Conservation (phyloP, 2,797 vertebrate species). For the Cryptoprocta ferox region DNA sequence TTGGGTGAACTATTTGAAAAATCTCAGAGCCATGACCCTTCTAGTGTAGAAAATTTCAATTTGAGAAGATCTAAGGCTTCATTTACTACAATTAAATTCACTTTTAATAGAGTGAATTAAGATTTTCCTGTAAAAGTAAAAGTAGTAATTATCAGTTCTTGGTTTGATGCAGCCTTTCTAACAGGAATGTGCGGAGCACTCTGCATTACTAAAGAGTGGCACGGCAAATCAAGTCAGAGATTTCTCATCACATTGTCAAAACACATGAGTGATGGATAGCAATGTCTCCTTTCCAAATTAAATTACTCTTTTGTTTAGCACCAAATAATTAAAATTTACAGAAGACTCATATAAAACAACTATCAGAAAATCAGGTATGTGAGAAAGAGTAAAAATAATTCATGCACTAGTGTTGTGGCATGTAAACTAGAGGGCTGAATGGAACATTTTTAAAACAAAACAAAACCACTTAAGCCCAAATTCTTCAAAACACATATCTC, state of each 20-base stretch:
- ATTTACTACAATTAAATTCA: neutral
- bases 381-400: constrained; percentile 27
- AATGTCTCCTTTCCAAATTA: constrained; percentile 63
- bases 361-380: constrained; percentile 34
- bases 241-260: constrained; percentile 60
- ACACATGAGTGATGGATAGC: constrained; percentile 13
- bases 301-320: constrained; percentile 58
- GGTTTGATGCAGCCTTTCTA: neutral
- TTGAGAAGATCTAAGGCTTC: neutral
- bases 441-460: neutral
- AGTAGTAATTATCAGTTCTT: neutral
- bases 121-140: constrained; percentile 10
- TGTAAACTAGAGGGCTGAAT: neutral
- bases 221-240: constrained; percentile 11
- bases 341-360: constrained; percentile 49
- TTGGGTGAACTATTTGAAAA: neutral
- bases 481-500: neutral
- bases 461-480: neutral
- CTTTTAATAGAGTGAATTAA: constrained; percentile 14
- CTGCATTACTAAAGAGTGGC: neutral
- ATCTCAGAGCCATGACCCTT: neutral
- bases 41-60: neutral
- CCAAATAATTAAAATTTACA: constrained; percentile 68
- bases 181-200: neutral
- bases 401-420: neutral